These are phyloP conservation scores for Ondatra zibethicus DNA, from an alignment of 2,113 vertebrate genomes.

Conservation along the genomic window DNA sequence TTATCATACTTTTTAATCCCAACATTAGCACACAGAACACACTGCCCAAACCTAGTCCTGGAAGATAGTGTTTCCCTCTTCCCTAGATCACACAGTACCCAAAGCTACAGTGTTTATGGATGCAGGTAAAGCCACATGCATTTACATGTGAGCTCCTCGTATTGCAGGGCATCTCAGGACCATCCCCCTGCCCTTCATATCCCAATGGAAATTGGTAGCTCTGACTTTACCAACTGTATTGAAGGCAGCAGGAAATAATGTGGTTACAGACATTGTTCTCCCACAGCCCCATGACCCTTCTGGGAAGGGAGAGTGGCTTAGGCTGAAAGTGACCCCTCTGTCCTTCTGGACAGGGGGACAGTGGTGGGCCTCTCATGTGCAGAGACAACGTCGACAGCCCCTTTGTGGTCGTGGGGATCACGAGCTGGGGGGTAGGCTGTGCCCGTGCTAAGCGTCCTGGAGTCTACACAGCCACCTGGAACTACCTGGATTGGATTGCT, in stretches of 20 bases:
- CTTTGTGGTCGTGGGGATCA: slow-evolving; percentile 87
- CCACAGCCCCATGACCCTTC: not conserved
- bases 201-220: not conserved
- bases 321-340: slow-evolving; percentile 46
- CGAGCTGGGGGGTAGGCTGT: slow-evolving; percentile 87
- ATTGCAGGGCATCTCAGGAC: not conserved
- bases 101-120: accelerated
- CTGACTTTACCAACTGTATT: not conserved
- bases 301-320: not conserved
- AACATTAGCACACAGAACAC: not conserved
- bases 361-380: slow-evolving; percentile 90
- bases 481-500: slow-evolving; percentile 80
- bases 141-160: not conserved
- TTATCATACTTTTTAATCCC: not conserved
- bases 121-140: not conserved
- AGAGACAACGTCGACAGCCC: slow-evolving; percentile 77
- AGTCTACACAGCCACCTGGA: slow-evolving; percentile 85
- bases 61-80: not conserved
- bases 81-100: not conserved
- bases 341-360: slow-evolving; percentile 86
- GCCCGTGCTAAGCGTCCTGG: slow-evolving; percentile 85
- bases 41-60: not conserved
- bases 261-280: not conserved
- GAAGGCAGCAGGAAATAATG: not conserved
- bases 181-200: not conserved